These are phyloP conservation scores for Dorcus parallelipipedus DNA, from an alignment of 2,888 invertebrate genomes.

Conservation along the genomic window DNA sequence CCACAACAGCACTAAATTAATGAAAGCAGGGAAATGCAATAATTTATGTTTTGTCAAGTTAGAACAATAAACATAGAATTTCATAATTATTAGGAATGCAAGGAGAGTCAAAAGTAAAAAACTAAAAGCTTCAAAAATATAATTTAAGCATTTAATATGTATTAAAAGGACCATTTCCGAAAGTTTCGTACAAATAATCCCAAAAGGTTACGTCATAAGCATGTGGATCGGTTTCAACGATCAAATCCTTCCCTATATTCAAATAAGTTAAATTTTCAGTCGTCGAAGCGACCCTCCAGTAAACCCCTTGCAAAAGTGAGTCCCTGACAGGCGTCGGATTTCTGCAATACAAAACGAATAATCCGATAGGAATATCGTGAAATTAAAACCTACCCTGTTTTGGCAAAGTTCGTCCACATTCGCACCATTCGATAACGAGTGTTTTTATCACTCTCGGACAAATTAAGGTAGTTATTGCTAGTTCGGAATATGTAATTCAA, in stretches of 20 bases:
- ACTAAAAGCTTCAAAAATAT: too few species aligned
- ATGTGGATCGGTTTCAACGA: conserved; percentile 21
- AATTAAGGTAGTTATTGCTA: conserved; percentile 17
- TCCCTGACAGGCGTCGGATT: conserved; percentile 25
- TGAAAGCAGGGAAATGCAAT: too few species aligned
- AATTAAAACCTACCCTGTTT: conserved; percentile 20
- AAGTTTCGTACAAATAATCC: conserved; percentile 30
- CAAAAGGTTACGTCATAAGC: conserved; percentile 30
- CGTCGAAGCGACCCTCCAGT: conserved; percentile 24
- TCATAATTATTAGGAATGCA: too few species aligned
- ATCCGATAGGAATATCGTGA: background rate
- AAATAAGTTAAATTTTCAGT: conserved; percentile 25
- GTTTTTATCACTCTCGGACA: conserved; percentile 33
- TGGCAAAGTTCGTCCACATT: conserved; percentile 30
- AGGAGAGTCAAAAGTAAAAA: too few species aligned
- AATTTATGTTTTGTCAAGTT: too few species aligned
- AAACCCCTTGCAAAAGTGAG: conserved; percentile 20
- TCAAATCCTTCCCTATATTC: conserved; percentile 26
- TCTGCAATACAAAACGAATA: conserved; percentile 19
- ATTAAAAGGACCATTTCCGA: conserved; percentile 30
- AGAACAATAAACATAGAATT: too few species aligned
- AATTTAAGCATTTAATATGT: conserved; percentile 25
- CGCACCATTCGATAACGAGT: conserved; percentile 36
- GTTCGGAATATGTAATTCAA: conserved; percentile 36
- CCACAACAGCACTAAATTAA: too few species aligned